Evolutionary conservation across 1,140 invertebrate genomes (phyloP), one percentile per base, ranked within the genome.

Genomic region (Halictus rubicundus): DNA sequence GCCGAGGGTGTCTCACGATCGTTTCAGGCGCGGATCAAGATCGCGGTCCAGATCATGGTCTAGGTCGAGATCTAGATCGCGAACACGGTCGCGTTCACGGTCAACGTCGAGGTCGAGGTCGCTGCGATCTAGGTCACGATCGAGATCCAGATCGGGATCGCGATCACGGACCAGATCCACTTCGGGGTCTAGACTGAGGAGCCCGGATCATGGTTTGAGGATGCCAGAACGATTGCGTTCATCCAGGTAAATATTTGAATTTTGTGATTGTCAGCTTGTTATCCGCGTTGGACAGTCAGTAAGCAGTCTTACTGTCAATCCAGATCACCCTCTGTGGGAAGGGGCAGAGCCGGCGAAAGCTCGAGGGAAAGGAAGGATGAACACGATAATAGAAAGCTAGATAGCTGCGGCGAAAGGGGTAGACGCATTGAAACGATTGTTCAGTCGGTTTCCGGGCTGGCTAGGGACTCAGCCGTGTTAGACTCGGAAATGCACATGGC

Each of bases 371-470:
- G 78, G 64, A 82, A 88, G 78, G 68, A 90, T 70, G 78, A 81
- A 10, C 71, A 64, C 16, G 81, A 81, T 46, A 78, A 61, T 16
- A 79, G 80, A 52, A 84, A 79, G 7, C 42, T 79, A 39, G 71
- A 64, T 32, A 54, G 21, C 21, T 87, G 83, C 61, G 8, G 68
- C 46, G 91, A 92, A 46, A 87, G 85, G 25, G 89, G 80, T 63
- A 90, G 91, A 76, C 88, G 89, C 63, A 91, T 91, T 76, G 91
- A 93, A 25, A 92, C 92, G 0, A 93, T 93, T 16, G 90, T 93
- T n/a, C 92, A 92, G 32, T 86, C 92, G 10, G 68, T 68, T 19
- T 89, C 92, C 0, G 87, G 88, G 39, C 42, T 83, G 14, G 66
- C 85, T 23, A 85, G 89, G 21, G 70, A 88, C 57, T 49, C 86